A percentile compares a stretch with the other conserved stretches of the same genome.
phyloP scores from a whole-genome alignment of 2,888 invertebrate genomes.

The Trichacis sp. region DNA sequence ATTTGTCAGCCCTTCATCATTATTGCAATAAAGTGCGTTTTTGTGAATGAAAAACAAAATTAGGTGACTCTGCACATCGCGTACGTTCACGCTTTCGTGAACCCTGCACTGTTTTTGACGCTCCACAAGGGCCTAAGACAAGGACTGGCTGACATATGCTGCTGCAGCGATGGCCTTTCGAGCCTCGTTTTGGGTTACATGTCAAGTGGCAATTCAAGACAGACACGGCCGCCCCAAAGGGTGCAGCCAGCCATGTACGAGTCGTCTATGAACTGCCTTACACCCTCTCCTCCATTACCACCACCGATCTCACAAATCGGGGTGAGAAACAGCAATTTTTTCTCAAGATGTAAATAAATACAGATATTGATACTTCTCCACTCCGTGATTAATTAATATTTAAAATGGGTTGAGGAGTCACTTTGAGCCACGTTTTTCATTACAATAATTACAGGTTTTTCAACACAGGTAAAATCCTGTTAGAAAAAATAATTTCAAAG shows the following conservation, averaged over 20 bases:
- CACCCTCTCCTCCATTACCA: conserved; percentile 55
- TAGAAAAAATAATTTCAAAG: no score
- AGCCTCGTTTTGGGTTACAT: conserved; percentile 71
- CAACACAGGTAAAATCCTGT: no score
- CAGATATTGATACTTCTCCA: no score
- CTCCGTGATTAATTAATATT: no score
- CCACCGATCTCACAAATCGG: conserved; percentile 19
- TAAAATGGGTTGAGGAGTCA: no score
- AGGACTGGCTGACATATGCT: conserved; percentile 80
- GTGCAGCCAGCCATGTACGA: conserved; percentile 61
- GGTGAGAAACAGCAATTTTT: no score
- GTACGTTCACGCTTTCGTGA: conserved; percentile 88
- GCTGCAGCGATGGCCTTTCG: conserved; percentile 78
- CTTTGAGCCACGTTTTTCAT: no score
- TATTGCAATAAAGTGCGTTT: no score
- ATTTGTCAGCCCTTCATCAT: no score
- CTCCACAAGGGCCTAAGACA: conserved; percentile 81
- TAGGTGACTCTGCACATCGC: conserved; percentile 89
- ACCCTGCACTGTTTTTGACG: conserved; percentile 83
- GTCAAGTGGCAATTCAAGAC: conserved; percentile 47
- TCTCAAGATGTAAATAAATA: no score
- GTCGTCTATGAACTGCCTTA: conserved; percentile 42
- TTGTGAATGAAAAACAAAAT: background rate
- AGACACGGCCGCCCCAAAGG: conserved; percentile 39
- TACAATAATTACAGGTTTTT: no score